Base-by-base conservation (phyloP, 2,888 invertebrate genomes). In the Coelopa pilipes region DNA sequence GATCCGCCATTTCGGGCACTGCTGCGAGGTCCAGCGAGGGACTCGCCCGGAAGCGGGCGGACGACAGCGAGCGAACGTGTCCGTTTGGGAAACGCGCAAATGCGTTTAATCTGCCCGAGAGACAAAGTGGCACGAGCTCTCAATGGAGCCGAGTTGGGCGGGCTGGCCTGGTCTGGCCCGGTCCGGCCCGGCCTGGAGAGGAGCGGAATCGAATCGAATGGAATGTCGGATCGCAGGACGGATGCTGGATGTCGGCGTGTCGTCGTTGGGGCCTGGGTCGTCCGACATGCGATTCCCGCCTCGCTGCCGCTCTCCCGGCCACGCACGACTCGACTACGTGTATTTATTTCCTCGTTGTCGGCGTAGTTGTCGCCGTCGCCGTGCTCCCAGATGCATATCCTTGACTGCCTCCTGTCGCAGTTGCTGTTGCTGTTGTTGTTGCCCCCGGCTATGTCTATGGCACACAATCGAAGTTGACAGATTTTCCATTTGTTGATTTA, bases 31-130 rank as follows among this genome's bases (percentile, higher is more conserved):
- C 7, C 15, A n/a, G 12, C 1, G 19, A 21, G 15, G 53, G 67
- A 50, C 13, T 49, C 21, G 66, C 47, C 65, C 21, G 49, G 49
- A 21, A 21, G 15, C 11, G 19, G 13, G 46, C n/a, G 60, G 13
- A 47, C 45, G 69, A 17, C 12, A 12, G 15, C 55, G 19, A 55
- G 45, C 55, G 65, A 71, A 71, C 65, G 55, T 55, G 46, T 57
- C 46, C 46, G 46, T 50, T 71, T 69, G 55, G 19, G 71, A 78
- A 79, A 79, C 78, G 77, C 78, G 77, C 77, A 86, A 86, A 87
- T 84, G 83, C 83, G 83, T 85, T 85, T 86, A 86, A 86, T 87
- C 86, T 84, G 83, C 80, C 80, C 80, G 82, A 86, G 82, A 82
- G 84, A 81, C 85, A 83, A 83, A 87, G 82, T 83, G 84, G 84